Evolutionary conservation across 2,888 invertebrate genomes (phyloP).

Genomic region (Cistogaster globosa): DNA sequence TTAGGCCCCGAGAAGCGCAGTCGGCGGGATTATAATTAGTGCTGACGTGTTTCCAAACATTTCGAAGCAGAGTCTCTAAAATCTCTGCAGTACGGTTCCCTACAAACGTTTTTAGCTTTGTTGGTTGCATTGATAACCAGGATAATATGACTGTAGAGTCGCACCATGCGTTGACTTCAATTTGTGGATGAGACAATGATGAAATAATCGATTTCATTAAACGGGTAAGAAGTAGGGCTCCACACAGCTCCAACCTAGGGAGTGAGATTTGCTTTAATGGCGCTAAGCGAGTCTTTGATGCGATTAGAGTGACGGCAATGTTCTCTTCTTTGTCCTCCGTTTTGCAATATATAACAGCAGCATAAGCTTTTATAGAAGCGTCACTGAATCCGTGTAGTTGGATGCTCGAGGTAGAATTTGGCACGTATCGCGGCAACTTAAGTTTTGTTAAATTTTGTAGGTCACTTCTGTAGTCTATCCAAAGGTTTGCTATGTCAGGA

Average conservation of each 20-base stretch:
- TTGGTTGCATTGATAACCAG: conserved; percentile 17
- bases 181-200: too few relatives aligned
- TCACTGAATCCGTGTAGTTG: conserved; percentile 42
- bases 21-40: conserved; percentile 36
- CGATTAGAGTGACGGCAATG: background rate
- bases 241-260: conserved; percentile 15
- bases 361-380: conserved; percentile 35
- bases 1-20: conserved; percentile 42
- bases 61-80: conserved; percentile 10
- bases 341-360: conserved; percentile 27
- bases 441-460: background rate
- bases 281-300: conserved; percentile 43
- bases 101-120: conserved; percentile 22
- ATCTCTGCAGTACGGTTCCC: conserved; percentile 33
- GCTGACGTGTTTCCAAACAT: background rate
- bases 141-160: background rate
- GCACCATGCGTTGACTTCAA: too few relatives aligned
- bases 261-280: conserved; percentile 26
- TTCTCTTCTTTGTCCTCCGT: background rate
- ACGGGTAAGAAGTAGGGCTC: conserved; percentile 30
- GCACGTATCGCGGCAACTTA: background rate
- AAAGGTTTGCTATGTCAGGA: conserved; percentile 1
- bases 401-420: background rate
- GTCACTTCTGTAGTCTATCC: conserved; percentile 31
- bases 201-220: conserved; percentile 1